Conservation (phyloP, 1,140 invertebrate species). For the Sweltsa coloradensis region DNA sequence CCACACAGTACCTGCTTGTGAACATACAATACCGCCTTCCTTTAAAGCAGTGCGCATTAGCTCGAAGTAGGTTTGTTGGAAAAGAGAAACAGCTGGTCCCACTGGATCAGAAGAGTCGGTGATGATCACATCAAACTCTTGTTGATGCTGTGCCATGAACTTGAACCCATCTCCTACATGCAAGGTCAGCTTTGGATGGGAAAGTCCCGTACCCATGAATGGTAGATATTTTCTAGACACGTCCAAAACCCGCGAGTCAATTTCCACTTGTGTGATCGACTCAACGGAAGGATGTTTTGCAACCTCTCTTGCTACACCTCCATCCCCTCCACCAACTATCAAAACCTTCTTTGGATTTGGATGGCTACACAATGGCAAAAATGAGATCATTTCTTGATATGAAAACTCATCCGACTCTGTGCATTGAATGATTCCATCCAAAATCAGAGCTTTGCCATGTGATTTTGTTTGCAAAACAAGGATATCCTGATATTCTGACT, state of each 20-base stretch:
- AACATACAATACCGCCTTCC: slow-evolving; percentile 83
- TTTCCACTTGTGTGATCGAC: slow-evolving; percentile 85
- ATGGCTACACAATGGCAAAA: slow-evolving; percentile 85
- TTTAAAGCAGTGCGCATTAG: slow-evolving; percentile 72
- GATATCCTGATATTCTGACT: slow-evolving; percentile 83
- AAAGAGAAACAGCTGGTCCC: slow-evolving; percentile 52
- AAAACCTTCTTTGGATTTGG: slow-evolving; percentile 86
- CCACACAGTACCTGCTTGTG: slow-evolving; percentile 87
- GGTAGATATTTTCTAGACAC: slow-evolving; percentile 84
- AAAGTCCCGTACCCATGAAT: slow-evolving; percentile 77
- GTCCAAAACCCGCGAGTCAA: slow-evolving; percentile 85
- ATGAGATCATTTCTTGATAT: slow-evolving; percentile 98
- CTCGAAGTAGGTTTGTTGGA: slow-evolving; percentile 76
- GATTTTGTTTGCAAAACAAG: slow-evolving; percentile 77
- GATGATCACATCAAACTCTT: slow-evolving; percentile 94
- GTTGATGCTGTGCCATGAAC: slow-evolving; percentile 76
- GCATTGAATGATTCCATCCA: slow-evolving; percentile 96
- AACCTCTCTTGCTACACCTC: slow-evolving; percentile 89
- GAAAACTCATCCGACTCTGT: slow-evolving; percentile 94
- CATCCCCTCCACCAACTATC: slow-evolving; percentile 96
- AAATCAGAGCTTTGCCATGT: slow-evolving; percentile 76
- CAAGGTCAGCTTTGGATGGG: slow-evolving; percentile 69
- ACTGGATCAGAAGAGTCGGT: slow-evolving; percentile 96
- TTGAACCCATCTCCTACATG: slow-evolving; percentile 90
- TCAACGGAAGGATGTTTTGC: slow-evolving; percentile 85